Evolutionary conservation across 2,113 vertebrate genomes (phyloP).

Genomic region (Rhombomys opimus): DNA sequence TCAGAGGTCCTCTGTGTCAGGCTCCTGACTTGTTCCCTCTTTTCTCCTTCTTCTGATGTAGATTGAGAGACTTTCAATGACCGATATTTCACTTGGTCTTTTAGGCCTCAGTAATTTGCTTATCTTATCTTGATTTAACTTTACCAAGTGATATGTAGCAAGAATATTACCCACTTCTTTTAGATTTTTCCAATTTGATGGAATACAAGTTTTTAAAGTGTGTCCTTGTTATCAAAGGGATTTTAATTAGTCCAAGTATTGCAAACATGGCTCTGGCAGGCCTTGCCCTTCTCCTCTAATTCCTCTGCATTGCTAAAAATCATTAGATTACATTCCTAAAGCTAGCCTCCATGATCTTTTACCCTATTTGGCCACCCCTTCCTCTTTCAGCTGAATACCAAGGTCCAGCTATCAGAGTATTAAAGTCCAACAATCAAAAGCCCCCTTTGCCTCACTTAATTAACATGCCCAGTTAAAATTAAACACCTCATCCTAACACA

Average conservation of each 20-base stretch:
- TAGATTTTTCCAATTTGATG: background rate
- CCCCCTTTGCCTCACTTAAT: background rate
- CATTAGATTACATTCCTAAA: background rate
- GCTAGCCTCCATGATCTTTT: background rate
- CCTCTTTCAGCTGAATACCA: background rate
- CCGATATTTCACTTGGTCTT: background rate
- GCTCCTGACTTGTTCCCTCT: too few species aligned
- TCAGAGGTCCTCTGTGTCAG: too few species aligned
- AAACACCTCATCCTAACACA: background rate
- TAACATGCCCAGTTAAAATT: background rate
- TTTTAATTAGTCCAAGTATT: background rate
- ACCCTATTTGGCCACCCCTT: background rate
- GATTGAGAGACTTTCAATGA: background rate
- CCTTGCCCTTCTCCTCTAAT: background rate
- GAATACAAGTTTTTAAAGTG: background rate
- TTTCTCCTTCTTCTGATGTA: too few species aligned
- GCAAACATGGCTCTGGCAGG: background rate
- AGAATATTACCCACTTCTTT: background rate
- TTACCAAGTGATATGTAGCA: background rate
- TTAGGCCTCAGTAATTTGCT: background rate
- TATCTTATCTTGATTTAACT: background rate
- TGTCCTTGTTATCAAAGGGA: background rate
- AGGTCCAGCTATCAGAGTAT: background rate
- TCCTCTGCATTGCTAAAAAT: background rate
- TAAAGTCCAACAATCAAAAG: background rate